Evolutionary conservation across 2,113 vertebrate genomes (phyloP).

Genomic region (Rostratula benghalensis): DNA sequence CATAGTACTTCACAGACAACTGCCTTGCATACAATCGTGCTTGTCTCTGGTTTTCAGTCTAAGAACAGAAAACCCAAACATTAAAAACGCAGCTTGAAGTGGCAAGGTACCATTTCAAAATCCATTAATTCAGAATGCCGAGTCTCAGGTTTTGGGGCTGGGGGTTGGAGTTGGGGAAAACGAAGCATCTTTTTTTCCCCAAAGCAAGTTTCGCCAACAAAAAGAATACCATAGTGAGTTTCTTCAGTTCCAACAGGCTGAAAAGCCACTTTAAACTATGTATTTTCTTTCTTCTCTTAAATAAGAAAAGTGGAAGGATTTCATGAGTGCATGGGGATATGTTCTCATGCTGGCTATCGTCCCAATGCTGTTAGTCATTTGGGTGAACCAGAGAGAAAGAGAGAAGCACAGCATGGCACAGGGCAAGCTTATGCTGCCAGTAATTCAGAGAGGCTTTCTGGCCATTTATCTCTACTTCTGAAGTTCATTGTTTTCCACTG

Average conservation of each 20-base stretch:
- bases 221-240: background rate
- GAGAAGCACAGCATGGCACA: constrained; percentile 63
- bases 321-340: background rate
- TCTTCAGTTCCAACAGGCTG: background rate
- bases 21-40: background rate
- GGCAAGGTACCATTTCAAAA: background rate
- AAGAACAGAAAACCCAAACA: background rate
- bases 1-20: background rate
- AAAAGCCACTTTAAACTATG: background rate
- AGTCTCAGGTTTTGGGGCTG: background rate
- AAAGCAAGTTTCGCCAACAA: background rate
- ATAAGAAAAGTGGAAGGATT: constrained; percentile 18
- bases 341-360: constrained; percentile 50
- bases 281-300: background rate
- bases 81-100: background rate
- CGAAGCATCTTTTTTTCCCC: rapidly evolving
- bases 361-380: constrained; percentile 55
- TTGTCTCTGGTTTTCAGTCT: background rate
- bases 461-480: constrained; percentile 49
- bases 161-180: background rate
- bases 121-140: background rate
- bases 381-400: constrained; percentile 33
- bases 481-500: constrained; percentile 67
- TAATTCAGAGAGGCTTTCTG: constrained; percentile 50
- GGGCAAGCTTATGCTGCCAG: constrained; percentile 40